These are phyloP conservation scores for Paradoxurus hermaphroditus DNA, from an alignment of 2,113 vertebrate genomes.

Conservation along the genomic window DNA sequence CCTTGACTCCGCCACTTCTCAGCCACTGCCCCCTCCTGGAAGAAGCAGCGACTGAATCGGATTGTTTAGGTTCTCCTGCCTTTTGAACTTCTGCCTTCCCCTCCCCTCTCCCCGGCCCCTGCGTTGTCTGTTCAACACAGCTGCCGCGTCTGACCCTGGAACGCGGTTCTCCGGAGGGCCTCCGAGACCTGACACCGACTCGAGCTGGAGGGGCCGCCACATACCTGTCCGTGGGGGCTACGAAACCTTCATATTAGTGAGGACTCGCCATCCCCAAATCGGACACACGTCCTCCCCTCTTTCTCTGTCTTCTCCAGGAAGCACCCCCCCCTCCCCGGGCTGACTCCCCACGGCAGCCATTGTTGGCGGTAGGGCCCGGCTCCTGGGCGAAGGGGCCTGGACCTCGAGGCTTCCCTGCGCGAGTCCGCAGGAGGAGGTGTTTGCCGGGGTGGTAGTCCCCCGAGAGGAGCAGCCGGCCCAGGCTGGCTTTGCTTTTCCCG, in stretches of 20 bases:
- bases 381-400: background rate
- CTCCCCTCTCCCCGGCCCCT: too few species aligned
- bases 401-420: fast-evolving
- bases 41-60: background rate
- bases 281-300: fast-evolving
- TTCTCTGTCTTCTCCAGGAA: fast-evolving
- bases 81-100: background rate
- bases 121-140: background rate
- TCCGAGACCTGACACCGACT: background rate
- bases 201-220: background rate
- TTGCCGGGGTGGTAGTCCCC: background rate
- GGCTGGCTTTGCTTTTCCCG: background rate
- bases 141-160: background rate
- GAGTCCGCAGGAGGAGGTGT: background rate
- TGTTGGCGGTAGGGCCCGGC: too few species aligned
- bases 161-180: background rate
- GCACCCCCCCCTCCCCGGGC: background rate
- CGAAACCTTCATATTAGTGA: fast-evolving
- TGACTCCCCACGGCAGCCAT: fast-evolving
- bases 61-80: background rate
- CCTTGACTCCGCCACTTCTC: background rate
- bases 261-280: fast-evolving
- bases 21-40: background rate
- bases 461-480: too few species aligned
- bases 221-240: fast-evolving